Conservation (phyloP, 2,797 vertebrate genomes). For the Pelochelys cantorii region DNA sequence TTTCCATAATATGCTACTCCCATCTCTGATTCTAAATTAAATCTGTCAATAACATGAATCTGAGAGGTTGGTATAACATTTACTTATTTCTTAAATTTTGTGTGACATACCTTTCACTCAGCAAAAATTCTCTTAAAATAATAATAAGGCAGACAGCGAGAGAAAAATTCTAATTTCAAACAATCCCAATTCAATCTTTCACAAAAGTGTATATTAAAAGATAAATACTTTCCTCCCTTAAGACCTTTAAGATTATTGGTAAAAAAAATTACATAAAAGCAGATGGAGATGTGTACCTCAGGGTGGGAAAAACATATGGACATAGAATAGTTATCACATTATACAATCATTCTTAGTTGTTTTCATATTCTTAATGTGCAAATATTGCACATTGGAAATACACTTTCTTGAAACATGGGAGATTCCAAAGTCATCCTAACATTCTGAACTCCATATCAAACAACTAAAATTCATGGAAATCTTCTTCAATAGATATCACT, state of each 20-base stretch:
- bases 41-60: neutral
- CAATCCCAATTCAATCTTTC: neutral
- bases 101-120: neutral
- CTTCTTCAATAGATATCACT: neutral
- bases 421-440: neutral
- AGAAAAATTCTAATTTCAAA: neutral
- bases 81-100: neutral
- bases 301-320: neutral
- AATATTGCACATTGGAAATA: neutral
- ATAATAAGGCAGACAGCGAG: rapidly evolving
- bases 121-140: neutral
- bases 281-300: neutral
- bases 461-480: neutral
- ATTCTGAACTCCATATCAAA: neutral
- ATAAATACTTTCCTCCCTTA: neutral
- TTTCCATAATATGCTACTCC: neutral
- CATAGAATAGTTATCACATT: neutral
- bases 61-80: neutral
- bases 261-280: neutral
- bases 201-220: neutral
- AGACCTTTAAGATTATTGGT: neutral
- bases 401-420: neutral
- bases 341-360: neutral
- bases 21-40: neutral
- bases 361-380: neutral